Evolutionary conservation across 2,888 invertebrate species (phyloP), one percentile per base, ranked within the genome.

Genomic region (Eucera pruinosa): DNA sequence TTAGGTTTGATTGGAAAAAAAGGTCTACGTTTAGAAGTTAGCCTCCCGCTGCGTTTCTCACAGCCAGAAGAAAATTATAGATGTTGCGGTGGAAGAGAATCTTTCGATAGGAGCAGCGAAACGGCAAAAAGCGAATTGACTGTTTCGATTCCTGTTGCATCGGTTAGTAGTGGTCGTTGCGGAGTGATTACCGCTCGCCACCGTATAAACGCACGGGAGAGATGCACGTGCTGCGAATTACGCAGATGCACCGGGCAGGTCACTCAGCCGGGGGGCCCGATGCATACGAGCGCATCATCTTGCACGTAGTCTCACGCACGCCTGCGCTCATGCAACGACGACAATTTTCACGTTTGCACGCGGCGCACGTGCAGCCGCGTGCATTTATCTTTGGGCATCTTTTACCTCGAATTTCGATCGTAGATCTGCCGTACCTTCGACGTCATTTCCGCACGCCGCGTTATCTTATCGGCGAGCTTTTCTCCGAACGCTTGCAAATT

Each of bases 181-280:
- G 52, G 54, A 27, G 2, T 74, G 76, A 77, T 77, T 77, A 77
- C 41, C 66, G 65, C 64, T 48, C 39, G 58, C 54, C 70, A 48
- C 55, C 54, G 65, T 66, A 66, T 54, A 72, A 66, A 72, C 36
- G 72, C 66, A 41, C 54, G 43, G 33, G 36, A 62, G 62, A 66
- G 76, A 76, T 78, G 76, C 75, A 76, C 78, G 76, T 78, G 78
- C 70, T 36, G 66, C 76, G 76, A 77, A 77, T 77, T 77, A 77
- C 69, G 73, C 76, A 45, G 73, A 73, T 62, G 67, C 73, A 57
- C 41, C 69, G 30, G 69, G 62, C 78, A 64, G 78, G 69, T 75
- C 75, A 75, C 75, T 69, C 27, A 43, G 76, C 76, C 76, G 68
- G 77, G 77, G 68, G 69, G 57, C 52, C 41, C 47, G 57, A 52